Percentiles rank a stretch among this genome's conserved stretches.
These are phyloP conservation scores for Formicarius rufipectus DNA, from an alignment of 2,113 vertebrate species.

Conservation along the genomic window DNA sequence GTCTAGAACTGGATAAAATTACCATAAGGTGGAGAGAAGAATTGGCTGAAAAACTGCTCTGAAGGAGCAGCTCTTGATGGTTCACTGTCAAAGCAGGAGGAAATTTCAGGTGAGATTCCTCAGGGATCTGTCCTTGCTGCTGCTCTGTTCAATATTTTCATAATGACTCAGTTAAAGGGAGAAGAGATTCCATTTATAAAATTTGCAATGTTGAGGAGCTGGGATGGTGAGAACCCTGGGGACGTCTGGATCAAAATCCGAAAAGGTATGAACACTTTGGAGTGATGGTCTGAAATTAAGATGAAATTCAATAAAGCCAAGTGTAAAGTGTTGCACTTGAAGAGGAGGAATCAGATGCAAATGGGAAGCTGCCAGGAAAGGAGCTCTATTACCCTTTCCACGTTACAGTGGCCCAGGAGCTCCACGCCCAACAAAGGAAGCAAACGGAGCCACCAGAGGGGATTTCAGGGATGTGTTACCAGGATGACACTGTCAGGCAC, in stretches of 20 bases:
- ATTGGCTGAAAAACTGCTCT: conserved; percentile 31
- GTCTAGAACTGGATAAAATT: conserved; percentile 43
- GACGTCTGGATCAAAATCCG: conserved; percentile 55
- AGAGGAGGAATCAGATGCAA: conserved; percentile 24
- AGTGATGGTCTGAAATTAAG: conserved; percentile 61
- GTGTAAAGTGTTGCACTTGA: neutral
- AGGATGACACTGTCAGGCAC: neutral
- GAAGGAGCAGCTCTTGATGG: conserved; percentile 2
- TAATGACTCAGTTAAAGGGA: conserved; percentile 62
- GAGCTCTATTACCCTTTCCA: neutral
- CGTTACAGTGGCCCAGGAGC: neutral
- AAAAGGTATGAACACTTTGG: conserved; percentile 44
- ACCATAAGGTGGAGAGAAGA: conserved; percentile 8
- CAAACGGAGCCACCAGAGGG: neutral
- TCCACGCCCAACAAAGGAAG: neutral
- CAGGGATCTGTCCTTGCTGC: conserved; percentile 54
- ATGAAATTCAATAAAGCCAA: conserved; percentile 60
- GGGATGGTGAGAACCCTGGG: conserved; percentile 32
- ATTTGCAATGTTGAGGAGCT: conserved; percentile 46
- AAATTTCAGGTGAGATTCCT: conserved; percentile 54
- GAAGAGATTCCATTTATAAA: conserved; percentile 50
- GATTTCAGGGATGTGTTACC: neutral
- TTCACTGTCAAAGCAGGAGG: neutral
- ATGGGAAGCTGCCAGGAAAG: neutral
- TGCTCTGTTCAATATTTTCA: conserved; percentile 61